A percentile compares a stretch with the other conserved stretches of the same genome.
Conservation (phyloP, 2,888 invertebrate species). For the Anaspis maculata region DNA sequence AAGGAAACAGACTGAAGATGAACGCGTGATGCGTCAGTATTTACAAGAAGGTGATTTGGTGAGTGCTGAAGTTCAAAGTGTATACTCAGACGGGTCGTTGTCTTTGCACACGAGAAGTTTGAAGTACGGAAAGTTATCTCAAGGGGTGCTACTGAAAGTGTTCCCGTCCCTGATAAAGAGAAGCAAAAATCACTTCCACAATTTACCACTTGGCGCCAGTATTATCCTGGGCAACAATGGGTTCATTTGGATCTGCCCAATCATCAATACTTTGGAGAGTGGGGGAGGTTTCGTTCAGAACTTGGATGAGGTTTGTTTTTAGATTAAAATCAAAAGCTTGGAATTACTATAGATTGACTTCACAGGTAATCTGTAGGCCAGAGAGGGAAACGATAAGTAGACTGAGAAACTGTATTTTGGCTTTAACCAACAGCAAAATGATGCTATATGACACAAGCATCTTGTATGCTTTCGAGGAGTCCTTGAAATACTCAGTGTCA, state of each 20-base stretch:
- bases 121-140: conserved; percentile 92
- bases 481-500: conserved; percentile 67
- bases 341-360: conserved; percentile 2
- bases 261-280: conserved; percentile 53
- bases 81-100: conserved; percentile 84
- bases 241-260: conserved; percentile 86
- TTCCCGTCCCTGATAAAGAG: conserved; percentile 86
- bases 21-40: conserved; percentile 94
- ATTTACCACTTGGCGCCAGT: conserved; percentile 82
- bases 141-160: conserved; percentile 84
- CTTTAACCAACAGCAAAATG: conserved; percentile 79
- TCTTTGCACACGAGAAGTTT: conserved; percentile 92
- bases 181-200: conserved; percentile 93
- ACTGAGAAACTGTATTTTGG: conserved; percentile 80
- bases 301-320: conserved; percentile 53
- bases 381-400: conserved; percentile 84
- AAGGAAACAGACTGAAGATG: conserved; percentile 89
- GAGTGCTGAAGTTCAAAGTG: conserved; percentile 94
- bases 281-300: conserved; percentile 73
- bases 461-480: conserved; percentile 81
- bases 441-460: conserved; percentile 90
- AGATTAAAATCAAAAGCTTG: no score
- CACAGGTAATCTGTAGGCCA: conserved; percentile 57
- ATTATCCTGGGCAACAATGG: conserved; percentile 96
- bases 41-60: conserved; percentile 92